Conservation (phyloP, 2,888 invertebrate species). For the Pyrrhia umbra region DNA sequence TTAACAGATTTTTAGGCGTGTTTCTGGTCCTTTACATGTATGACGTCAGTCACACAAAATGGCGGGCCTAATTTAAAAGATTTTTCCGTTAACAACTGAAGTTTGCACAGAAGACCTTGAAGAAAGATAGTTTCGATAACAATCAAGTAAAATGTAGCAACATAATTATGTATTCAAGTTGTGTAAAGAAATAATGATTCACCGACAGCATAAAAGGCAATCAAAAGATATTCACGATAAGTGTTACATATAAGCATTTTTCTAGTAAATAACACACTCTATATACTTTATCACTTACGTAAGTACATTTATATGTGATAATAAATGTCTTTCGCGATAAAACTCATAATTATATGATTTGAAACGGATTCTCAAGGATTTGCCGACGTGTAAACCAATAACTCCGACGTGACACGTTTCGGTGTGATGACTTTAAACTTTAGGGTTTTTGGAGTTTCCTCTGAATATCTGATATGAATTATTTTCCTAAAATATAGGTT, state of each 20-base stretch:
- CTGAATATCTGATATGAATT: too few species aligned
- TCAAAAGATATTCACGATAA: slow-evolving; percentile 45
- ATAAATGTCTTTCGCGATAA: slow-evolving; percentile 56
- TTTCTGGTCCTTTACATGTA: too few species aligned
- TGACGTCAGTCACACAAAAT: too few species aligned
- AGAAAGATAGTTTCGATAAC: slow-evolving; percentile 11
- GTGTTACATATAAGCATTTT: slow-evolving; percentile 39
- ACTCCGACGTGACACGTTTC: slow-evolving; percentile 7
- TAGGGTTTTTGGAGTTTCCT: too few species aligned
- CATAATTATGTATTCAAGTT: slow-evolving; percentile 24
- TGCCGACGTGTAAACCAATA: slow-evolving; percentile 41
- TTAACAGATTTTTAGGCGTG: too few species aligned
- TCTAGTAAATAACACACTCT: slow-evolving; percentile 49
- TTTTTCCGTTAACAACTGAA: slow-evolving; percentile 6
- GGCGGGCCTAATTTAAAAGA: background rate
- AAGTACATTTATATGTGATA: slow-evolving; percentile 51
- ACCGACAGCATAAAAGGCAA: slow-evolving; percentile 28
- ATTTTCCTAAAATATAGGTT: too few species aligned
- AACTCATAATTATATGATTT: slow-evolving; percentile 60
- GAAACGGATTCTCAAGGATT: slow-evolving; percentile 59
- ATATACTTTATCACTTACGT: slow-evolving; percentile 54
- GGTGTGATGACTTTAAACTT: background rate
- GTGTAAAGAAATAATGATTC: slow-evolving; percentile 37
- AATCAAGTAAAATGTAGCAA: slow-evolving; percentile 21
- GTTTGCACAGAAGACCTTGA: slow-evolving; percentile 25